Base-by-base conservation (phyloP, 1,140 invertebrate genomes). In the Trigoniulus corallinus region DNA sequence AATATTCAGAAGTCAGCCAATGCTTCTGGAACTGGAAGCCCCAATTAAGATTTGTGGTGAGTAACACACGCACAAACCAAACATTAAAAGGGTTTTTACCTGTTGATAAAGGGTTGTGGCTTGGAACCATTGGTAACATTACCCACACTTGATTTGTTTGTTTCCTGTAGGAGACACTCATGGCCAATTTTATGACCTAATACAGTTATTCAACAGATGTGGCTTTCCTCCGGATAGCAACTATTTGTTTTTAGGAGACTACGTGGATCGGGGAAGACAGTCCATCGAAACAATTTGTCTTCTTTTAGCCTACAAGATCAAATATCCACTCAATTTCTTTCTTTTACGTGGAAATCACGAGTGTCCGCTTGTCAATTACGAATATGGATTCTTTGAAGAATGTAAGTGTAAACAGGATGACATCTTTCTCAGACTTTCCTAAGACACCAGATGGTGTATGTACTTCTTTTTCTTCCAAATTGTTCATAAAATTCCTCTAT, bases 351-450 rank as follows among this genome's bases (percentile, higher is more conserved):
- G 75, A 29, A 79, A 78, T 61, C 75, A 78, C 59, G 75, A 78
- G 62, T 76, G 75, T 64, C 73, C 76, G 50, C 85, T 82, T 59
- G 91, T 92, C 58, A 93, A 93, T 55, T n/a, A n/a, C n/a, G n/a
- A n/a, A n/a, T n/a, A n/a, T n/a, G n/a, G n/a, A n/a, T n/a, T n/a
- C n/a, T n/a, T n/a, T n/a, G n/a, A n/a, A n/a, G n/a, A n/a, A n/a
- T n/a, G n/a, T n/a, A n/a, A n/a, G n/a, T n/a, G n/a, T n/a, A n/a
- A n/a, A n/a, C n/a, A n/a, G n/a, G n/a, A n/a, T n/a, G n/a, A n/a
- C n/a, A n/a, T n/a, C n/a, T n/a, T n/a, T n/a, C n/a, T n/a, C n/a
- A n/a, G n/a, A n/a, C n/a, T n/a, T n/a, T n/a, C n/a, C n/a, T n/a
- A n/a, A n/a, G n/a, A n/a, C n/a, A n/a, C n/a, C n/a, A n/a, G n/a